Base-by-base conservation (phyloP, 1,140 invertebrate genomes). In the Formica selysi region DNA sequence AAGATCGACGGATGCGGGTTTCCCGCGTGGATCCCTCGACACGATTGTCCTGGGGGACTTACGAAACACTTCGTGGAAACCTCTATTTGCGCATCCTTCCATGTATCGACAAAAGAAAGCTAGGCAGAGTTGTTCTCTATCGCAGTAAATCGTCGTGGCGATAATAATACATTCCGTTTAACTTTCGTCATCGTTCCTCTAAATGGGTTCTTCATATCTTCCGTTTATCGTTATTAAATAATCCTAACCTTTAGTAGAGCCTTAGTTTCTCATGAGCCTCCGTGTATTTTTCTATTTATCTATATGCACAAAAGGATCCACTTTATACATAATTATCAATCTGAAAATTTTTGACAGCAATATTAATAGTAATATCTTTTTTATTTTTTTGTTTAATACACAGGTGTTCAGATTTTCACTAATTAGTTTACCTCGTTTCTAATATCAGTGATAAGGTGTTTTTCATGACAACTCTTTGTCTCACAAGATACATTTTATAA, bases 81-180 rank as follows among this genome's bases (percentile, higher is more conserved):
- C 48, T 51, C 4, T 5, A 7, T 29, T 67, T 44, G 29, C 36
- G 44, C 57, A 73, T 73, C 26, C n/a, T 87, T 73, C 48, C 22
- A 19, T 59, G 41, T 79, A 79, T 85, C 61, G 32, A 19, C 48
- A 5, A 59, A 11, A 10, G n/a, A 29, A 22, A 26, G 29, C 13
- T 36, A 41, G 22, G 8, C 8, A 11, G 11, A 10, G 0, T 70
- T 16, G 41, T 59, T 51, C 41, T 48, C n/a, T 74, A 65, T 78
- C 38, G 22, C 5, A 10, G 10, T n/a, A 36, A 54, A 70, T 41
- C 68, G 57, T 71, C 68, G 57, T 48, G 44, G 54, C 51, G 81
- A 71, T 51, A 86, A 86, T 44, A 44, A 44, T 44, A 68, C 76
- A 76, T 89, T 89, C 57, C 59, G 54, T 89, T 48, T 48, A 68